Evolutionary conservation across 64 coral and sea anemone species (phyloP).

Genomic region (Stichodactyla mertensii): DNA sequence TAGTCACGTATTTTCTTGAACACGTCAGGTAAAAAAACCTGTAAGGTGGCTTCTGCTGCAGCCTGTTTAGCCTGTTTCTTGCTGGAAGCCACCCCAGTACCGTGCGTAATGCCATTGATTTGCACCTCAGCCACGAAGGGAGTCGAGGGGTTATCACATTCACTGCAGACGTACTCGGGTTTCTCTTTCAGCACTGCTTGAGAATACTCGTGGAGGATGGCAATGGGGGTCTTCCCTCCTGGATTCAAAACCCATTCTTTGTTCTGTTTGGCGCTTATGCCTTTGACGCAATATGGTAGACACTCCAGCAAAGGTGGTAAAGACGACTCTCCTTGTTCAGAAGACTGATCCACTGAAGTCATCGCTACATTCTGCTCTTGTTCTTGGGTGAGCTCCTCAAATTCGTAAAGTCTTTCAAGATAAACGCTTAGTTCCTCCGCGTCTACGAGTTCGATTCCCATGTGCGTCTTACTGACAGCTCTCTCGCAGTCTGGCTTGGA

Average conservation of each 20-base stretch:
- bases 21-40: slow-evolving; percentile 64
- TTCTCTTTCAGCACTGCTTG: slow-evolving; percentile 65
- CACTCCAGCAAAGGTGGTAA: slow-evolving; percentile 51
- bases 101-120: slow-evolving; percentile 76
- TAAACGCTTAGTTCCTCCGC: slow-evolving; percentile 51
- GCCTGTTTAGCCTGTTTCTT: slow-evolving; percentile 85
- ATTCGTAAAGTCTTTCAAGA: slow-evolving; percentile 68
- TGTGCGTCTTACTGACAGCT: background rate
- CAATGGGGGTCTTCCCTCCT: slow-evolving; percentile 72
- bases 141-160: slow-evolving; percentile 56
- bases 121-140: slow-evolving; percentile 85
- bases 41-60: slow-evolving; percentile 72
- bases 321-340: slow-evolving; percentile 25
- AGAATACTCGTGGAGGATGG: slow-evolving; percentile 89
- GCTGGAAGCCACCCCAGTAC: slow-evolving; percentile 55
- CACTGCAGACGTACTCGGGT: slow-evolving; percentile 61
- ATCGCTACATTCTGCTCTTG: slow-evolving; percentile 62
- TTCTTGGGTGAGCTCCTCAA: slow-evolving; percentile 64
- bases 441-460: slow-evolving; percentile 50
- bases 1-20: slow-evolving; percentile 72
- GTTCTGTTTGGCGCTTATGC: slow-evolving; percentile 22
- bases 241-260: slow-evolving; percentile 68
- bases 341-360: slow-evolving; percentile 4
- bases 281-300: slow-evolving; percentile 62
- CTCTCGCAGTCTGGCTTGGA: background rate